These are phyloP conservation scores for Calcarius lapponicus DNA, from an alignment of 2,797 vertebrate genomes.

Conservation along the genomic window DNA sequence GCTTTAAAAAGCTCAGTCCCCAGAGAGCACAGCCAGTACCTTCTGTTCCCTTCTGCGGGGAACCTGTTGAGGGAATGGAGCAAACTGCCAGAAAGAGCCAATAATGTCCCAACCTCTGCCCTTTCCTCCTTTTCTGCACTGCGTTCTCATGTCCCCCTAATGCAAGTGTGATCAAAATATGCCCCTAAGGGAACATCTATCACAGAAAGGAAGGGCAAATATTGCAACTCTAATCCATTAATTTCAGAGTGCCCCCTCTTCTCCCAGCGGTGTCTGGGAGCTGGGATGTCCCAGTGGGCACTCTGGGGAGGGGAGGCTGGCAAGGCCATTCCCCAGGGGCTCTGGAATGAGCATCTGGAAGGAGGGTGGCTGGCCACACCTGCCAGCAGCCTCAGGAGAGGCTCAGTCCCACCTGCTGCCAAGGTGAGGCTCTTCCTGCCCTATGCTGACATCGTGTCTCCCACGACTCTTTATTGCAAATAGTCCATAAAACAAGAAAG, in stretches of 20 bases:
- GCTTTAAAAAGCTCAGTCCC: not conserved
- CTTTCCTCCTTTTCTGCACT: not conserved
- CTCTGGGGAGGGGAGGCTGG: not conserved
- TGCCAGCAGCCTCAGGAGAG: not conserved
- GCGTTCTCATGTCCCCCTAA: not conserved
- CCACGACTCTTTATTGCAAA: not conserved
- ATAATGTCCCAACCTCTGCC: not conserved
- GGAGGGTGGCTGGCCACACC: not conserved
- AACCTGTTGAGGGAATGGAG: not conserved
- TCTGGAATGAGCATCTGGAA: not conserved
- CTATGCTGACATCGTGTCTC: not conserved
- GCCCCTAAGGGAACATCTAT: not conserved
- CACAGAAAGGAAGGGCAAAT: not conserved
- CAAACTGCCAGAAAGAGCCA: not conserved
- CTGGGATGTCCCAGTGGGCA: not conserved
- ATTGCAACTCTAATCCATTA: accelerated
- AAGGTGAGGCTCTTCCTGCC: not conserved
- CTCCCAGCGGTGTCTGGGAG: not conserved
- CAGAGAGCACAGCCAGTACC: not conserved
- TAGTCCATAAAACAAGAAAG: not conserved
- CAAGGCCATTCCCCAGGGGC: not conserved
- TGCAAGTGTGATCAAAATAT: not conserved
- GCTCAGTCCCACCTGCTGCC: not conserved
- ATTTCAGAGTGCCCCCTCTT: not conserved
- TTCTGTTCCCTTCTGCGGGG: not conserved